A percentile compares a stretch with the other conserved stretches of the same genome.
These are phyloP conservation scores for Petrolisthes manimaculis DNA, from an alignment of 2,888 invertebrate genomes.

Conservation along the genomic window DNA sequence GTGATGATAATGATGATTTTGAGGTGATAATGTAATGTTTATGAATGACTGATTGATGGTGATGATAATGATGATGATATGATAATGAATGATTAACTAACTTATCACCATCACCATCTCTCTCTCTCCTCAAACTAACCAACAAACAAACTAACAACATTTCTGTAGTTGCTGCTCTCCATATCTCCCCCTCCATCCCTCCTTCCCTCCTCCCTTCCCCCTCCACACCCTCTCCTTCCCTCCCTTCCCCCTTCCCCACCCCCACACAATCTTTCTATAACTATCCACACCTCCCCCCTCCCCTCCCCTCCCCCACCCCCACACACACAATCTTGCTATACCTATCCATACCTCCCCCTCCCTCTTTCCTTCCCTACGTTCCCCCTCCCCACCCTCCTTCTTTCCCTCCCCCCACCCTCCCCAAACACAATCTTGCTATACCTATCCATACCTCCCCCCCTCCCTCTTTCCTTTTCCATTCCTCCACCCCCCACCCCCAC, in stretches of 20 bases:
- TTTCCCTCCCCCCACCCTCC: not conserved
- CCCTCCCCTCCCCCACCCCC: constrained; percentile 1
- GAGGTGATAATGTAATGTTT: too few species aligned
- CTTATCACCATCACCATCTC: too few species aligned
- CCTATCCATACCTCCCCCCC: not conserved
- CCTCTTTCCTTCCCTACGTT: not conserved
- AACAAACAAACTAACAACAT: too few species aligned
- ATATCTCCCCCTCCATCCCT: not conserved
- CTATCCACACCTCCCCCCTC: not conserved
- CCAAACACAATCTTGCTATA: not conserved
- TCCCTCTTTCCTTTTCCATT: not conserved
- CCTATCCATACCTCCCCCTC: not conserved
- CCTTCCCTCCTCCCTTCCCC: not conserved
- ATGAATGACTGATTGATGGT: too few species aligned
- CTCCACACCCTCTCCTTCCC: not conserved
- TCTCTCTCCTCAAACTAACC: too few species aligned
- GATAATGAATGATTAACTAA: too few species aligned
- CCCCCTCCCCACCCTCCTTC: not conserved
- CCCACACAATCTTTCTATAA: not conserved
- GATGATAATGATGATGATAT: too few species aligned
- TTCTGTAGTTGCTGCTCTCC: too few species aligned
- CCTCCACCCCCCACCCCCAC: not conserved
- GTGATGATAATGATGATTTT: too few species aligned
- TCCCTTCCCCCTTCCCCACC: not conserved
- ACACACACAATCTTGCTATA: not conserved